Conservation (phyloP, 2,888 invertebrate genomes). For the Eledona agricola region DNA sequence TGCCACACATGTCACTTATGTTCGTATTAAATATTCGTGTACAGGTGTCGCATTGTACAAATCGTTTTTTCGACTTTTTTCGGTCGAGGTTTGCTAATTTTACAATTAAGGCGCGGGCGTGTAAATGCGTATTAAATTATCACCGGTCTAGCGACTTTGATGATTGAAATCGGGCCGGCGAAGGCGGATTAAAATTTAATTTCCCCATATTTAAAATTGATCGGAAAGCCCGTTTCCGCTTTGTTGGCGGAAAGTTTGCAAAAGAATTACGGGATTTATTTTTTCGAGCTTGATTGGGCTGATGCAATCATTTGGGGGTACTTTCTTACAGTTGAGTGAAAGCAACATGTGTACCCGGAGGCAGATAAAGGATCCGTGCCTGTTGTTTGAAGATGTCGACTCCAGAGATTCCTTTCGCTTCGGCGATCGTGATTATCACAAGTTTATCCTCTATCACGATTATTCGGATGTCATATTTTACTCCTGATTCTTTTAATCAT, state of each 20-base stretch:
- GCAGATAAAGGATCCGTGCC: slow-evolving; percentile 40
- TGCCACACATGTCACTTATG: slow-evolving; percentile 19
- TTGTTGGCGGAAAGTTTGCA: no score
- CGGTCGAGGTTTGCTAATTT: slow-evolving; percentile 7
- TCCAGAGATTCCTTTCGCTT: slow-evolving; percentile 47
- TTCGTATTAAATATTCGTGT: slow-evolving; percentile 4
- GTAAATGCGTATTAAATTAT: slow-evolving; percentile 24
- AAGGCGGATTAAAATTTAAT: slow-evolving; percentile 24
- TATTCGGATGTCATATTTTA: slow-evolving; percentile 9
- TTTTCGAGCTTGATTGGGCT: slow-evolving; percentile 19
- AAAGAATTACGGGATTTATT: no score
- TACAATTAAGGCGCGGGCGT: slow-evolving; percentile 18
- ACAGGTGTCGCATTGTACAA: slow-evolving; percentile 17
- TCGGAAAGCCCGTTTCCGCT: no score
- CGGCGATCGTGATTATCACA: slow-evolving; percentile 43
- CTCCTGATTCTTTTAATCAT: slow-evolving; percentile 56
- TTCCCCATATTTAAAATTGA: slow-evolving; percentile 22
- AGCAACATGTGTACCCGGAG: slow-evolving; percentile 47
- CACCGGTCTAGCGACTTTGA: slow-evolving; percentile 20
- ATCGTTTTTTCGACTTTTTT: slow-evolving; percentile 6
- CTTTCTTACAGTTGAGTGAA: slow-evolving; percentile 42
- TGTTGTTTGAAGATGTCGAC: slow-evolving; percentile 46
- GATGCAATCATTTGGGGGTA: slow-evolving; percentile 27
- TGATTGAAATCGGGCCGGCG: slow-evolving; percentile 24
- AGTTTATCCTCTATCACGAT: slow-evolving; percentile 32